phyloP scores from a whole-genome alignment of 2,888 invertebrate species.

The Brenthis daphne region DNA sequence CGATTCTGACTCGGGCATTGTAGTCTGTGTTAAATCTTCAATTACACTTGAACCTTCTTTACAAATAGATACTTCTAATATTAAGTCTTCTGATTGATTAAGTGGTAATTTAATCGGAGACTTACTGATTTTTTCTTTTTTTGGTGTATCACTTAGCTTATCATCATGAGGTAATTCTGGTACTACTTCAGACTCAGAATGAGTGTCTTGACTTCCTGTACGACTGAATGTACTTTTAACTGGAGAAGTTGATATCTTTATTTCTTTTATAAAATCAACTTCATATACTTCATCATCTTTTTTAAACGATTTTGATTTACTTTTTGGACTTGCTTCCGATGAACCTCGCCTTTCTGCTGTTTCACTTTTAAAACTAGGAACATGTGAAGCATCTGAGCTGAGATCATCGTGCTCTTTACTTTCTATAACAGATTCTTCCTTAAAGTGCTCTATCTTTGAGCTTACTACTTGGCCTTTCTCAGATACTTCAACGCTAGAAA shows the following conservation, averaged over 20 bases:
- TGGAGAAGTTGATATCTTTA: conserved; percentile 78
- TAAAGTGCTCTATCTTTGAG: conserved; percentile 73
- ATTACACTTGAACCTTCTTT: conserved; percentile 43
- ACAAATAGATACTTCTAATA: conserved; percentile 73
- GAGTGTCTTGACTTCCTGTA: conserved; percentile 81
- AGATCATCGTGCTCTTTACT: conserved; percentile 77
- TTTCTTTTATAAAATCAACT: conserved; percentile 79
- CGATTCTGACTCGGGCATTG: conserved; percentile 32
- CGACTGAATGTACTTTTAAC: conserved; percentile 77
- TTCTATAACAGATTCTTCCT: conserved; percentile 75
- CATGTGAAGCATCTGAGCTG: conserved; percentile 75
- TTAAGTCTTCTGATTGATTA: conserved; percentile 72
- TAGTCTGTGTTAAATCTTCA: conserved; percentile 19
- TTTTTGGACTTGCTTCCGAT: conserved; percentile 71
- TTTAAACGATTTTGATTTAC: conserved; percentile 76
- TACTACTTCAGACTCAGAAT: conserved; percentile 80
- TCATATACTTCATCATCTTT: conserved; percentile 77
- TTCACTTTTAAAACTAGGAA: conserved; percentile 74
- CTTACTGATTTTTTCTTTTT: conserved; percentile 62
- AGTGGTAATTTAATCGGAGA: conserved; percentile 75
- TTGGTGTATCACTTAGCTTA: conserved; percentile 65
- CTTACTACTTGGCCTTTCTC: conserved; percentile 77
- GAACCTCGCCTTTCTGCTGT: conserved; percentile 66
- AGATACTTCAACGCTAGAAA: conserved; percentile 69
- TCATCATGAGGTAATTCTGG: conserved; percentile 78